phyloP scores from a whole-genome alignment of 1,140 invertebrate genomes.

The Platyscapa corneri region DNA sequence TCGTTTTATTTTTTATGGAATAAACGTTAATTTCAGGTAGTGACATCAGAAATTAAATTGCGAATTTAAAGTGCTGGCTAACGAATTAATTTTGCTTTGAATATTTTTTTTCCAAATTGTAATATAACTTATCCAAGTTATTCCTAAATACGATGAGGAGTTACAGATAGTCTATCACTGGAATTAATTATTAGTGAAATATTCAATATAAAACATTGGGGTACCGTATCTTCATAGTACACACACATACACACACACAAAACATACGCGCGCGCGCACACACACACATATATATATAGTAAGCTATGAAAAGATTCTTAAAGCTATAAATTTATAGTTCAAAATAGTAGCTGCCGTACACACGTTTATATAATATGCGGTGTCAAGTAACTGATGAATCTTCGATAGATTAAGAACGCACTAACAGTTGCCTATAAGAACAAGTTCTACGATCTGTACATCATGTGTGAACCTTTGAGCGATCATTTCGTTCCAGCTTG shows the following conservation, averaged over 20 bases:
- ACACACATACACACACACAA: too few relatives aligned
- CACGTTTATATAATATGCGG: background rate
- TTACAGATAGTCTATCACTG: background rate
- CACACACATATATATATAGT: too few relatives aligned
- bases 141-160: background rate
- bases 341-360: background rate
- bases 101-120: background rate
- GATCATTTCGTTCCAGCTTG: background rate
- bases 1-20: too few relatives aligned
- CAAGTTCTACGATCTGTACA: background rate
- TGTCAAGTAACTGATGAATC: background rate
- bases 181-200: background rate
- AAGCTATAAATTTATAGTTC: background rate
- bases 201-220: too few relatives aligned
- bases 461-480: background rate
- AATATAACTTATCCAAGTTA: background rate
- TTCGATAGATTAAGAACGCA: background rate
- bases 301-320: too few relatives aligned
- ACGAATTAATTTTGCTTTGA: too few relatives aligned
- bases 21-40: too few relatives aligned
- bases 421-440: background rate
- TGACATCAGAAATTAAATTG: too few relatives aligned
- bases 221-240: too few relatives aligned
- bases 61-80: too few relatives aligned
- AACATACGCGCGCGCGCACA: too few relatives aligned